These are phyloP conservation scores for Eutrigla gurnardus DNA, from an alignment of 2,797 vertebrate species.

Conservation along the genomic window DNA sequence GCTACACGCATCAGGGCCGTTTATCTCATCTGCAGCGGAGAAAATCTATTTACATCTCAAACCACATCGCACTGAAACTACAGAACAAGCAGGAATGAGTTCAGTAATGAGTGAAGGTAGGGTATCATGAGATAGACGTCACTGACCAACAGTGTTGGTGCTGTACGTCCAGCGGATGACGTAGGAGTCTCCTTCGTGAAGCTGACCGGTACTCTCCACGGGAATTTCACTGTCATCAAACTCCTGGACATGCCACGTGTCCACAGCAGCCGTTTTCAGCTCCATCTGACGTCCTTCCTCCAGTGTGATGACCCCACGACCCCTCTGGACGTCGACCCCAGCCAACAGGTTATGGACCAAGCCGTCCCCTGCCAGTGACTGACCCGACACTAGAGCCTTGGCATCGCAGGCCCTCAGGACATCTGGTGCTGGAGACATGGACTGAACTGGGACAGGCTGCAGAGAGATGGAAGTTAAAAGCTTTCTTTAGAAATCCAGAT, in stretches of 20 bases:
- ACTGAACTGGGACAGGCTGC: slow-evolving; percentile 32
- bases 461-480: slow-evolving; percentile 2
- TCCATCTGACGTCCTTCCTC: slow-evolving; percentile 67
- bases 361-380: slow-evolving; percentile 25
- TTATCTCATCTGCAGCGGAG: slow-evolving; percentile 42
- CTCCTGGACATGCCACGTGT: slow-evolving; percentile 83
- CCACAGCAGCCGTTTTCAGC: slow-evolving; percentile 73
- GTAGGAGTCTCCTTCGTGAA: slow-evolving; percentile 84
- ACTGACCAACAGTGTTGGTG: slow-evolving; percentile 68
- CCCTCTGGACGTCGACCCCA: slow-evolving; percentile 78
- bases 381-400: slow-evolving; percentile 75
- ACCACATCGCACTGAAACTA: no score
- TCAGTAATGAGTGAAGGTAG: not conserved
- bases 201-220: slow-evolving; percentile 78
- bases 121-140: not conserved
- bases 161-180: slow-evolving; percentile 84
- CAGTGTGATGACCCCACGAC: slow-evolving; percentile 69
- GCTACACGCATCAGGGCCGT: slow-evolving; percentile 35
- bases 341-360: slow-evolving; percentile 61
- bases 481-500: not conserved
- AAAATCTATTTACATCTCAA: not conserved
- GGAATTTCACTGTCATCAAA: slow-evolving; percentile 73
- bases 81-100: not conserved
- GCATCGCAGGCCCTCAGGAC: slow-evolving; percentile 76
- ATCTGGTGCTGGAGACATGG: slow-evolving; percentile 39